Conservation (phyloP, 2,888 invertebrate genomes). For the Pollenia angustigena region DNA sequence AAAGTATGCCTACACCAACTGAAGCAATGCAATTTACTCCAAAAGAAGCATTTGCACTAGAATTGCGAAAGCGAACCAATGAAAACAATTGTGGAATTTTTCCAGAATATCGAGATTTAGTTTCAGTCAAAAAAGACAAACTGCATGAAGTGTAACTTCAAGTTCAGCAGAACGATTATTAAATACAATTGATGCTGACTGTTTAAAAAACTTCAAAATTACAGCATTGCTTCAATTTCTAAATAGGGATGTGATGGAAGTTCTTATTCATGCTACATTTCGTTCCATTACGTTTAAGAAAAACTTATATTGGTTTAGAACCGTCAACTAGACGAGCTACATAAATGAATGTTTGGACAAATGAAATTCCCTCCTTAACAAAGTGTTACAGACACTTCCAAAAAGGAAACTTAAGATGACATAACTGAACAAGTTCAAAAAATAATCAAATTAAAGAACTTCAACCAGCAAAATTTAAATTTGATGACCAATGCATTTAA, state of each 20-base stretch:
- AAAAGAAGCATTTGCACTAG: too few relatives aligned
- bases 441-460: background rate
- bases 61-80: too few relatives aligned
- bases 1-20: slow-evolving; percentile 27
- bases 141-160: too few relatives aligned
- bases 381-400: background rate
- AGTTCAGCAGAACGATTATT: too few relatives aligned
- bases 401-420: background rate
- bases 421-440: background rate
- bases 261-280: background rate
- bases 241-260: background rate
- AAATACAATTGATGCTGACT: too few relatives aligned
- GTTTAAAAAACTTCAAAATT: background rate
- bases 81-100: too few relatives aligned
- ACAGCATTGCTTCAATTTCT: background rate
- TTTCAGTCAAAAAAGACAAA: too few relatives aligned
- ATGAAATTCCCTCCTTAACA: background rate
- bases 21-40: background rate
- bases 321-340: too few relatives aligned
- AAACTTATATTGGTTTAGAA: too few relatives aligned
- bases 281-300: background rate
- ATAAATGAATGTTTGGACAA: background rate
- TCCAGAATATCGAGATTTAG: too few relatives aligned
- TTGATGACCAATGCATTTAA: background rate
- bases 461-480: background rate